Base-by-base conservation (phyloP, 1,140 invertebrate species). In the Habropoda laboriosa region DNA sequence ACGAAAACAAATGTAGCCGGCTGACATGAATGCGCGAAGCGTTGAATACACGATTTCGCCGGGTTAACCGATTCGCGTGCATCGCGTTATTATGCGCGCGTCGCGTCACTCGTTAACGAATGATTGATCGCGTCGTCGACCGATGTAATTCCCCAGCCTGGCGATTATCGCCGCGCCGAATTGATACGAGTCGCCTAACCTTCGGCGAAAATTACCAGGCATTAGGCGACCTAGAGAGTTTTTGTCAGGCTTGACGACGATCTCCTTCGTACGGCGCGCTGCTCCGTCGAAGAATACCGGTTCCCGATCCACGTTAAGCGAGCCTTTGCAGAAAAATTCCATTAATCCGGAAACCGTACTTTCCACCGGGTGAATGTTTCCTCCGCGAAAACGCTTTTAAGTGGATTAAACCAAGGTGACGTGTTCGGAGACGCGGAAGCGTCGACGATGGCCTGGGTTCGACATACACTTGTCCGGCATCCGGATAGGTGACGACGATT, bases 101-200 rank as follows among this genome's bases (percentile, higher is more conserved):
- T 68, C 63, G 63, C 63, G 42, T 35, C 64, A 51, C 47, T 51
- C 61, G 61, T 64, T 42, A 64, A 42, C 61, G 27, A 68, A 68
- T 68, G 64, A 68, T 68, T 51, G 64, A 68, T 68, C 64, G n/a
- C n/a, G n/a, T n/a, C n/a, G 64, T 27, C 61, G 38, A 27, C 30
- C 42, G 21, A 68, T 24, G 64, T 51, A 67, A 49, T 68, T 35
- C 38, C 61, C 24, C 18, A 8, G 8, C 3, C 27, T 18, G 21
- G 13, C 30, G 30, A 42, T 68, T 68, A 51, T 68, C 45, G 64
- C 32, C 6, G 35, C 16, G 35, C 47, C 45, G 38, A 42, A 18
- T 51, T 27, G 30, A 68, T 53, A 47, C 35, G 21, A 27, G 12
- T n/a, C 40, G 24, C 35, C 40, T 45, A 30, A 49, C 64, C 64